Conservation (phyloP, 2,113 vertebrate genomes). For the Penelope pileata region DNA sequence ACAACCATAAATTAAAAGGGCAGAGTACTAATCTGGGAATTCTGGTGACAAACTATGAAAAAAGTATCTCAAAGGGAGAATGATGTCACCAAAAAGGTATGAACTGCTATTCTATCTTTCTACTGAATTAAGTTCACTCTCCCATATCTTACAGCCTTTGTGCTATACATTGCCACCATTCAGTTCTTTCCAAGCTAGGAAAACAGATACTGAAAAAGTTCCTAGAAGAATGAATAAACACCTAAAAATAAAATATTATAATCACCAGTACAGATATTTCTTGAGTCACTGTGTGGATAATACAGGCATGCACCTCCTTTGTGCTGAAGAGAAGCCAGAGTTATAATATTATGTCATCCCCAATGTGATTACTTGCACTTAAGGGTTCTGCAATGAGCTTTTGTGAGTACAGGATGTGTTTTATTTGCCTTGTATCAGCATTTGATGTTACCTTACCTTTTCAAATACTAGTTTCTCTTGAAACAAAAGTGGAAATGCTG, state of each 20-base stretch:
- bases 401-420: not conserved
- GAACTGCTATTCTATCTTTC: conserved; percentile 18
- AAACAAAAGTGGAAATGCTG: conserved; percentile 87
- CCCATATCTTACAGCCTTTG: not conserved
- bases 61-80: conserved; percentile 43
- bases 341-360: not conserved
- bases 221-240: not conserved
- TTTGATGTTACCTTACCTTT: conserved; percentile 81
- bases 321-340: not conserved
- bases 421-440: not conserved
- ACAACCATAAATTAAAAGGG: conserved; percentile 51
- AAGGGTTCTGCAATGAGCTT: not conserved
- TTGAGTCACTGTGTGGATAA: not conserved
- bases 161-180: not conserved
- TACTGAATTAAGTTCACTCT: conserved; percentile 28
- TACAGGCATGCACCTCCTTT: not conserved
- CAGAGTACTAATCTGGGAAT: conserved; percentile 34
- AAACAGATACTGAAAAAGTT: not conserved
- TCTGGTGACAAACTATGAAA: conserved; percentile 33
- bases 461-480: conserved; percentile 89
- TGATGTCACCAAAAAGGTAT: conserved; percentile 43
- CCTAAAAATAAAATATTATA: not conserved
- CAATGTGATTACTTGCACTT: not conserved
- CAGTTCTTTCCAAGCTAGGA: not conserved
- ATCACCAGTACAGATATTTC: not conserved